Evolutionary conservation across 2,888 invertebrate genomes (phyloP).

Genomic region (Stomorhina lunata): DNA sequence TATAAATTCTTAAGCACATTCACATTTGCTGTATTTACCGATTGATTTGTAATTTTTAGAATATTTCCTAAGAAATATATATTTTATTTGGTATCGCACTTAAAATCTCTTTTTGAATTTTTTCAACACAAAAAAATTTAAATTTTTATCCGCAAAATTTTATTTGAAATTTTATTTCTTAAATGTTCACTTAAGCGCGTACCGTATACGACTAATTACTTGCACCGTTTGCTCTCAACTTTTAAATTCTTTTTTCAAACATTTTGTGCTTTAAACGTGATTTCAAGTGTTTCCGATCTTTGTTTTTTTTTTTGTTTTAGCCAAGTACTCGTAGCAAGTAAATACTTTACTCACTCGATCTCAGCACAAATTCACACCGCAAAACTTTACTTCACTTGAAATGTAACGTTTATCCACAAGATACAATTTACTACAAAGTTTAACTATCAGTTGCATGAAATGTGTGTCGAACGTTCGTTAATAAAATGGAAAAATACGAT

Average conservation of each 20-base stretch:
- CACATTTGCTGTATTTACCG: too few species aligned
- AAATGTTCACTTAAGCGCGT: conserved; percentile 74
- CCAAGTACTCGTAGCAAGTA: background rate
- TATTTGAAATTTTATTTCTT: conserved; percentile 5
- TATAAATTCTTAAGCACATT: too few species aligned
- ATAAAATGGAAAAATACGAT: background rate
- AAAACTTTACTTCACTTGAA: conserved; percentile 1
- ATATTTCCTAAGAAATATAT: background rate
- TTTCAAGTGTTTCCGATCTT: too few species aligned
- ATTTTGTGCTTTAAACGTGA: background rate
- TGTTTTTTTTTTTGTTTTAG: too few species aligned
- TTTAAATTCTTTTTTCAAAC: conserved; percentile 69
- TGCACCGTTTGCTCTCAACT: conserved; percentile 69
- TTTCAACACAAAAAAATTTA: background rate
- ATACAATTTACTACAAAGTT: too few species aligned
- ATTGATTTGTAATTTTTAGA: background rate
- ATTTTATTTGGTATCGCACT: conserved; percentile 22
- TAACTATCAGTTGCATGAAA: conserved; percentile 34
- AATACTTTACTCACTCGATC: background rate
- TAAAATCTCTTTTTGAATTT: background rate
- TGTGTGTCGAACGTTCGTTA: conserved; percentile 7
- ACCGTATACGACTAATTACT: conserved; percentile 73
- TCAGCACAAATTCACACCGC: background rate
- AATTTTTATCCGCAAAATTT: background rate
- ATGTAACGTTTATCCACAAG: conserved; percentile 20